Percentiles rank a stretch among this genome's conserved stretches.
phyloP scores from a whole-genome alignment of 53 echinoderm and acorn worm species.

The Pentamera pediparva region DNA sequence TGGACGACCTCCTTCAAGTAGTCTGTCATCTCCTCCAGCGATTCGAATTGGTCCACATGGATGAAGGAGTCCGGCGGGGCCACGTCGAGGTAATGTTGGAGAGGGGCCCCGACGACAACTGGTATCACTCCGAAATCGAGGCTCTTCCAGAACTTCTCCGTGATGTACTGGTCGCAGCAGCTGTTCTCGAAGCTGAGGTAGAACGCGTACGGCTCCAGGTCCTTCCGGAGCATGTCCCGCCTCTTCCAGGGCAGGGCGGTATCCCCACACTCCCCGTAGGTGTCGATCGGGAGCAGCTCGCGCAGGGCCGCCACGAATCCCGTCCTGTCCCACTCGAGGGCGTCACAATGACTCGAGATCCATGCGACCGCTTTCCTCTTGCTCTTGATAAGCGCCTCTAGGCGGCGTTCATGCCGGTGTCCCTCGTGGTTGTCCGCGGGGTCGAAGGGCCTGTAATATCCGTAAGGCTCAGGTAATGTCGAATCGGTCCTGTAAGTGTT shows the following conservation, averaged over 20 bases:
- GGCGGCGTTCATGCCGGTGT: background rate
- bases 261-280: constrained; percentile 15
- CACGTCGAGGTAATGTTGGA: constrained; percentile 2
- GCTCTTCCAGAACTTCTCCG: constrained; percentile 28
- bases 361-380: constrained; percentile 15
- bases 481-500: constrained; percentile 27
- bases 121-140: constrained; percentile 30
- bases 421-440: background rate
- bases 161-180: constrained; percentile 24
- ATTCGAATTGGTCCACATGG: constrained; percentile 25
- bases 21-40: constrained; percentile 13
- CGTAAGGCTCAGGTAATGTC: constrained; percentile 19
- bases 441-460: background rate
- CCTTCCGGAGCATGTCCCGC: constrained; percentile 2
- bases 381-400: constrained; percentile 11
- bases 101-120: constrained; percentile 21
- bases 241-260: constrained; percentile 17
- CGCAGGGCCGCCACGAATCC: constrained; percentile 10
- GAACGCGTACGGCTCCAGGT: constrained; percentile 19
- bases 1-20: background rate
- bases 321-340: constrained; percentile 16
- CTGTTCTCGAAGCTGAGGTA: constrained; percentile 30
- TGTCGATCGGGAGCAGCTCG: constrained; percentile 13
- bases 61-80: constrained; percentile 22
- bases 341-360: constrained; percentile 28